phyloP scores from a whole-genome alignment of 2,888 invertebrate genomes.

The Luperina nickerlii region DNA sequence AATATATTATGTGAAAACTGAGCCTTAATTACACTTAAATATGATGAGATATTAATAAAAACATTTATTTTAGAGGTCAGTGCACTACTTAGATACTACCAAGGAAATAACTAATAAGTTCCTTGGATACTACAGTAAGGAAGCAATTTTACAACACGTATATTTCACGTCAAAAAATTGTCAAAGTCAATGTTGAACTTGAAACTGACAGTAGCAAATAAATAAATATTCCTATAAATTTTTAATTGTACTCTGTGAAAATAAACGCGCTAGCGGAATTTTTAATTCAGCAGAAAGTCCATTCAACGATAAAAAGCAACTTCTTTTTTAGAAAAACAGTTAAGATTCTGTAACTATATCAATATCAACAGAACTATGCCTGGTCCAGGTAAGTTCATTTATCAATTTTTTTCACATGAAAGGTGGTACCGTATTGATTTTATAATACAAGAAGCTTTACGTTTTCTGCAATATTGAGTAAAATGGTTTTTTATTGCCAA shows the following conservation, averaged over 20 bases:
- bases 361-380: constrained; percentile 68
- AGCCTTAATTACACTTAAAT: too few species aligned
- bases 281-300: constrained; percentile 5
- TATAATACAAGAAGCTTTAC: neutral
- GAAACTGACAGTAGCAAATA: neutral
- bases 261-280: constrained; percentile 21
- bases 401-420: neutral
- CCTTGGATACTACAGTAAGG: too few species aligned
- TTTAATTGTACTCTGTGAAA: constrained; percentile 5
- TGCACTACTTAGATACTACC: too few species aligned
- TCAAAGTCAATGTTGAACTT: neutral
- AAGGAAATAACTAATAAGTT: too few species aligned
- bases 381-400: constrained; percentile 71
- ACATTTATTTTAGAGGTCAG: too few species aligned
- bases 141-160: too few species aligned
- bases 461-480: neutral
- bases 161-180: too few species aligned
- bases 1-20: too few species aligned
- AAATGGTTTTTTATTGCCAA: neutral
- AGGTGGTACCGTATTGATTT: constrained; percentile 1
- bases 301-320: neutral
- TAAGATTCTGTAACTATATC: neutral
- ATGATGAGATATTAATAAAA: too few species aligned
- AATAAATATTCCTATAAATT: too few species aligned
- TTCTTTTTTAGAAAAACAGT: neutral